Evolutionary conservation across 2,113 vertebrate species (phyloP).

Genomic region (Sciurus niger): DNA sequence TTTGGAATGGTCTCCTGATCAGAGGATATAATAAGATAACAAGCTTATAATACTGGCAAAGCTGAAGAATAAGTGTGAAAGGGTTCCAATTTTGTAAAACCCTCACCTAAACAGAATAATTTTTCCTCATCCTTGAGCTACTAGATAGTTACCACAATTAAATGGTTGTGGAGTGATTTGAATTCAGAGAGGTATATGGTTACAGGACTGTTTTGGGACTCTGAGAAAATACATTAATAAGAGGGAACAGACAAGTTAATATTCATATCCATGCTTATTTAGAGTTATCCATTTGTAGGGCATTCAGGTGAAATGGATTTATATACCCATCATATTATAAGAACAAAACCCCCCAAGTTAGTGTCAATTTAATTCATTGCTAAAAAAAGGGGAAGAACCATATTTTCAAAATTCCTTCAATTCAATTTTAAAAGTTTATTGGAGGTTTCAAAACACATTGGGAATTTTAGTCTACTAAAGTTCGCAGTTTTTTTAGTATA

Average conservation of each 20-base stretch:
- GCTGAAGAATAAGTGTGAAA: not conserved
- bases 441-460: slow-evolving; percentile 12
- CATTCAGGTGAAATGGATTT: not conserved
- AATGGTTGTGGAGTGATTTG: slow-evolving; percentile 35
- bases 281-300: not conserved
- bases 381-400: not conserved
- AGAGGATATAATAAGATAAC: not conserved
- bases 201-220: not conserved
- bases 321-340: not conserved
- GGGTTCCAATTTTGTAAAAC: slow-evolving; percentile 28
- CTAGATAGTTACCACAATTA: not conserved
- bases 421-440: not conserved
- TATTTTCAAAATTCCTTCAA: slow-evolving; percentile 30
- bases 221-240: slow-evolving; percentile 41
- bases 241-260: slow-evolving; percentile 2
- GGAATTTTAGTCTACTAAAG: not conserved
- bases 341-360: slow-evolving; percentile 14
- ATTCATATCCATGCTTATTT: slow-evolving; percentile 1
- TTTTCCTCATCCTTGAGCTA: not conserved
- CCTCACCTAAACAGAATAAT: not conserved
- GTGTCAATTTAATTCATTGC: slow-evolving; percentile 45
- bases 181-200: slow-evolving; percentile 44
- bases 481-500: not conserved
- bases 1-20: not conserved
- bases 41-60: not conserved